phyloP scores from a whole-genome alignment of 2,888 invertebrate species.

The Didymodactylos carnosus region DNA sequence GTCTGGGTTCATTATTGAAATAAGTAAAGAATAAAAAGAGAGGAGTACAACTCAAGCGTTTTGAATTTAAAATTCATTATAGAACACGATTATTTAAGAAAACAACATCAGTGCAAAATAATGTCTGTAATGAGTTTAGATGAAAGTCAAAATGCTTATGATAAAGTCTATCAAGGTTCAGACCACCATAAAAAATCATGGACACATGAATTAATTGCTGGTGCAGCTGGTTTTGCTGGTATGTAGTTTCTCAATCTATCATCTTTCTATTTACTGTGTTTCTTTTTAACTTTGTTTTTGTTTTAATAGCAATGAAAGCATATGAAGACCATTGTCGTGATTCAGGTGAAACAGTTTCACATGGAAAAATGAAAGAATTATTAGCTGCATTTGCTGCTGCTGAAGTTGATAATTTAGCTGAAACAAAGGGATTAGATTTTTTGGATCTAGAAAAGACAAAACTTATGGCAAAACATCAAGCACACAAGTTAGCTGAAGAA shows the following conservation, averaged over 20 bases:
- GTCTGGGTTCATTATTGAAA: too few relatives aligned
- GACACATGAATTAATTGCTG: not conserved
- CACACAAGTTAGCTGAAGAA: not conserved
- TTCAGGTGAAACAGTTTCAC: not conserved
- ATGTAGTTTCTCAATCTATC: not conserved
- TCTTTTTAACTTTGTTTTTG: not conserved
- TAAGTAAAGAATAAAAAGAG: too few relatives aligned
- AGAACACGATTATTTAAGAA: too few relatives aligned
- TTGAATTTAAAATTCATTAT: too few relatives aligned
- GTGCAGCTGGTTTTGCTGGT: not conserved
- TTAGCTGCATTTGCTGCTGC: not conserved
- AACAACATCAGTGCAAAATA: not conserved
- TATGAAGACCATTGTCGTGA: not conserved
- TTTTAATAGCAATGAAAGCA: not conserved
- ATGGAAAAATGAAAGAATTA: not conserved
- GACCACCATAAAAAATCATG: not conserved
- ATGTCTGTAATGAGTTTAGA: not conserved
- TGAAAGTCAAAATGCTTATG: not conserved
- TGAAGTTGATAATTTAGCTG: not conserved
- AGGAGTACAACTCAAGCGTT: too few relatives aligned
- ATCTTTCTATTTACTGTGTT: not conserved
- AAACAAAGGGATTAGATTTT: not conserved
- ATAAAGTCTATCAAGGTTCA: not conserved
- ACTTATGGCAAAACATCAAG: not conserved
- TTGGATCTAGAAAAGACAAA: not conserved